Evolutionary conservation across 2,797 vertebrate genomes (phyloP), one percentile per base, ranked within the genome.

Genomic region (Pitangus sulphuratus): DNA sequence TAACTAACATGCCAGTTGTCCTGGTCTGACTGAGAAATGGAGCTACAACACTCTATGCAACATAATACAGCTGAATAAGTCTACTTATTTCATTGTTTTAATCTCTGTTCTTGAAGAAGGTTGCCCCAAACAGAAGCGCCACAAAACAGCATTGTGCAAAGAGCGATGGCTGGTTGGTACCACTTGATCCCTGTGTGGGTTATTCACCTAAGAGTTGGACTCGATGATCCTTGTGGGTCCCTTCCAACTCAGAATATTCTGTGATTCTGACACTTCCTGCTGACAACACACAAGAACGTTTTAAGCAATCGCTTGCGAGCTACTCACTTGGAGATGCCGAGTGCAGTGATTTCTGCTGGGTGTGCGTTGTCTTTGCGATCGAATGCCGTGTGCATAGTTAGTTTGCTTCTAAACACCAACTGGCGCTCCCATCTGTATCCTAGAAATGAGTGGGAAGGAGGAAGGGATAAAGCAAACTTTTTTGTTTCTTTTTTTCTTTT

Each of bases 341-440:
- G 97, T 0, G 99, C 98, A 0, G 99, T 99, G 98, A 99, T 99
- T 97, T 99, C 99, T 0, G 99, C 99, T 1, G 99, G 99, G 51
- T 99, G 99, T 25, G 99, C 98, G 6, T 99, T 99, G 98, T 99
- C 99, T 96, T 99, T 99, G 93, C 99, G 99, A 90, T 99, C 99
- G 14, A 99, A 99, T 8, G 99, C 99, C 0, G 99, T 99, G 97
- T 99, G 99, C 99, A 99, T 99, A 95, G 99, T 99, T 91, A 99
- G 98, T 95, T 99, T 99, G 96, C 99, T 99, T 92, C 99, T 97
- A 93, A 99, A 99, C 74, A 99, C 99, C 97, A 99, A 98, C 98
- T 99, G 99, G 66, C 99, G 98, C 93, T 99, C 99, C 99, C 99
- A 99, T 94, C 99, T 98, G 98, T 99, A 98, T 68, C 99, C 99